These are phyloP conservation scores for Arenicola marina DNA, from an alignment of 2,888 invertebrate species.

Conservation along the genomic window DNA sequence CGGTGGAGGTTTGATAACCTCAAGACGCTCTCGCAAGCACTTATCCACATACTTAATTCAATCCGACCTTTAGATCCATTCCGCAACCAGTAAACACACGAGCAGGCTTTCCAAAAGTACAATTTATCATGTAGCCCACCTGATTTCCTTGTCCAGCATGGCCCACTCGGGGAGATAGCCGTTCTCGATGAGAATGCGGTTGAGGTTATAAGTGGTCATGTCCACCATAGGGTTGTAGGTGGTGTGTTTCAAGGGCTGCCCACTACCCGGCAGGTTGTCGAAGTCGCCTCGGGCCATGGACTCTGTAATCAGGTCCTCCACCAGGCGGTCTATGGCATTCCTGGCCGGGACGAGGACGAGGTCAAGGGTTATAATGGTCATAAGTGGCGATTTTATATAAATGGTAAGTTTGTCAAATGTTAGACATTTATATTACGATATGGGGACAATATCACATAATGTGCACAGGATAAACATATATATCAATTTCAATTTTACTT, in stretches of 20 bases:
- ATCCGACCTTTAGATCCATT: too few species aligned
- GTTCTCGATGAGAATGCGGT: constrained; percentile 83
- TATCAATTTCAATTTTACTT: too few species aligned
- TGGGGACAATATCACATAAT: not conserved
- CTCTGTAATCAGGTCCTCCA: constrained; percentile 89
- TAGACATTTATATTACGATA: not conserved
- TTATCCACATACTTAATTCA: too few species aligned
- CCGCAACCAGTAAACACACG: too few species aligned
- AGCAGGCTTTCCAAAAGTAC: too few species aligned
- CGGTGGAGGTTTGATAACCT: too few species aligned
- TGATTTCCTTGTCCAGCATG: constrained; percentile 80
- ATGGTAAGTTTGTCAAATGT: too few species aligned
- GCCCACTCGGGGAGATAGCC: constrained; percentile 93
- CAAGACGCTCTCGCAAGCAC: too few species aligned
- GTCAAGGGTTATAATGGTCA: too few species aligned
- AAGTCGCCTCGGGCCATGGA: constrained; percentile 90
- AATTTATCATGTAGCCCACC: constrained; percentile 65
- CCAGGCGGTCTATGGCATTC: constrained; percentile 81
- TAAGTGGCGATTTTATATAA: too few species aligned
- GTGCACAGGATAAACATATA: too few species aligned
- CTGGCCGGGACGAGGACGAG: constrained; percentile 24
- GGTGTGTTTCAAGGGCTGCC: constrained; percentile 76
- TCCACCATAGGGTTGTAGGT: constrained; percentile 84
- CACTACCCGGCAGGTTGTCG: constrained; percentile 78
- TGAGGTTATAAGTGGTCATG: constrained; percentile 82